phyloP scores from a whole-genome alignment of 1,140 invertebrate species.

The Tetragonula clypearis region DNA sequence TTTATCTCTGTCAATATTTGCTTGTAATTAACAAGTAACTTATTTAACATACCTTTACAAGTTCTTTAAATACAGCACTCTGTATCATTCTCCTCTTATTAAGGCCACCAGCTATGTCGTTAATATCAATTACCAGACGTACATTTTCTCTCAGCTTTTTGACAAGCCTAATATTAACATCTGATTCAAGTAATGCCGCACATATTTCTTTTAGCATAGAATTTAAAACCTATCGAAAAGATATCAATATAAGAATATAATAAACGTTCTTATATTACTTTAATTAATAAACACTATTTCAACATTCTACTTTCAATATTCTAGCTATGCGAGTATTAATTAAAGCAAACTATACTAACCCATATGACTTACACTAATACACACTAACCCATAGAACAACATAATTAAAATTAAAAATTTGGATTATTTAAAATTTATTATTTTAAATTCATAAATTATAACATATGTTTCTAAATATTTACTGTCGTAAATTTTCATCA shows the following conservation, averaged over 20 bases:
- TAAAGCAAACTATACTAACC: not conserved
- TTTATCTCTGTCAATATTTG: not conserved
- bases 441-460: not conserved
- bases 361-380: too few relatives aligned
- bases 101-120: conserved; percentile 99
- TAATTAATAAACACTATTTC: not conserved
- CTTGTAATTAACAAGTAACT: not conserved
- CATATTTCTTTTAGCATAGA: conserved; percentile 99
- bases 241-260: not conserved
- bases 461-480: not conserved
- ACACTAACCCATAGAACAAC: not conserved
- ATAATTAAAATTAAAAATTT: not conserved
- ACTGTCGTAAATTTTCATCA: not conserved
- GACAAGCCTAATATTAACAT: conserved; percentile 99
- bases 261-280: not conserved
- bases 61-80: conserved; percentile 98
- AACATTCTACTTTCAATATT: not conserved
- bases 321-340: not conserved
- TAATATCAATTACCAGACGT: conserved; percentile 98
- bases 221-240: conserved; percentile 89
- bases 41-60: conserved; percentile 92
- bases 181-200: conserved; percentile 97
- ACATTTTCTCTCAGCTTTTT: conserved; percentile 99
- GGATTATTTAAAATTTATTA: not conserved
- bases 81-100: conserved; percentile 99